phyloP scores from a whole-genome alignment of 2,888 invertebrate genomes.

The Heliconius charithonia region DNA sequence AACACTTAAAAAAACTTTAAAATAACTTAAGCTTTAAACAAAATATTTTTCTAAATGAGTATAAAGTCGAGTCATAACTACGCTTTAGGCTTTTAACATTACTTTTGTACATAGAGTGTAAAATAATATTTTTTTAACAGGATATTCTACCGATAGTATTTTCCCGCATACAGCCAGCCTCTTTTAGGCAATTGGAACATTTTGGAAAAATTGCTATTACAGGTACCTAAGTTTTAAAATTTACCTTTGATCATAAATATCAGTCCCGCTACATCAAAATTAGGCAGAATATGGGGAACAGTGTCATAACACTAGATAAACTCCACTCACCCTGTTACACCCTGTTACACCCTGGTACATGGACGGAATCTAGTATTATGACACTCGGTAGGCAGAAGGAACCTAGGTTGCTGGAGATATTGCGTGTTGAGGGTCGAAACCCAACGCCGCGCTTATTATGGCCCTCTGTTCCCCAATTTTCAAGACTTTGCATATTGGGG shows the following conservation, averaged over 20 bases:
- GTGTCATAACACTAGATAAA: no score
- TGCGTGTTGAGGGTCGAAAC: no score
- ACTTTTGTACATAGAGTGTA: not conserved
- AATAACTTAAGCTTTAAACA: not conserved
- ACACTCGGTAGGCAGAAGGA: no score
- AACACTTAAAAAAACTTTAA: no score
- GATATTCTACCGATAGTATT: conserved; percentile 57
- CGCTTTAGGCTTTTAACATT: not conserved
- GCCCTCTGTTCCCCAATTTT: not conserved
- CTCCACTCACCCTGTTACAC: no score
- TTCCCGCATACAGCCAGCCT: conserved; percentile 54
- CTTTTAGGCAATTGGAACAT: conserved; percentile 55
- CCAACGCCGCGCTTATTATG: not conserved
- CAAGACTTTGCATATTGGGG: not conserved
- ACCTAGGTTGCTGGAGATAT: no score
- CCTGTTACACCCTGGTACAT: no score
- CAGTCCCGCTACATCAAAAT: not conserved
- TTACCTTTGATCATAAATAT: not conserved
- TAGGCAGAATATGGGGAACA: no score
- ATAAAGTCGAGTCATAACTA: not conserved
- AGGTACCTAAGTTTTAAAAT: conserved; percentile 39
- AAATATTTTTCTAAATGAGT: not conserved
- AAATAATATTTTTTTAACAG: conserved; percentile 50
- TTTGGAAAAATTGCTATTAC: conserved; percentile 55
- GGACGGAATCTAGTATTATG: no score